These are phyloP conservation scores for Dasypolia templi DNA, from an alignment of 2,888 invertebrate genomes.

Conservation along the genomic window DNA sequence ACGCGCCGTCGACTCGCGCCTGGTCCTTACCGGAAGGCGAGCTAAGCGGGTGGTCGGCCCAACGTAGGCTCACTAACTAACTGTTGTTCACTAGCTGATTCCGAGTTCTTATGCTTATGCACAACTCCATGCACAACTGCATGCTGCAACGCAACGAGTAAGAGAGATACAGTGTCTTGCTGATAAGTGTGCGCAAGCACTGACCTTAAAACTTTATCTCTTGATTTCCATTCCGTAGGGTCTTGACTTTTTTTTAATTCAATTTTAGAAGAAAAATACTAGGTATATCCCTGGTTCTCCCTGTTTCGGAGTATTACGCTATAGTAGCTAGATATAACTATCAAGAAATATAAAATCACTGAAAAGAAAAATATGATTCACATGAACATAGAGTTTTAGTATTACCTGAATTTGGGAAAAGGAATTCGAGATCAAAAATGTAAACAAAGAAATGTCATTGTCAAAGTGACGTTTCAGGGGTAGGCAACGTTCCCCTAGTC, in stretches of 20 bases:
- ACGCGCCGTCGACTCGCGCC: too few species aligned
- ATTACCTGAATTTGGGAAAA: too few species aligned
- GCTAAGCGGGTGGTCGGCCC: not conserved
- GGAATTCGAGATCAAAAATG: too few species aligned
- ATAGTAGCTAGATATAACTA: constrained; percentile 2
- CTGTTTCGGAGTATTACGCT: not conserved
- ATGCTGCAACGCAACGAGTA: too few species aligned
- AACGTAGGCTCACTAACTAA: not conserved
- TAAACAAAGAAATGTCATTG: too few species aligned
- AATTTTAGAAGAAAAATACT: not conserved
- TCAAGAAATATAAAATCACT: constrained; percentile 11
- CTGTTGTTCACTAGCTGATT: not conserved
- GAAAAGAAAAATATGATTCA: constrained; percentile 7
- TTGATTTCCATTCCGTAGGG: not conserved
- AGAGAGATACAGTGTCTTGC: too few species aligned
- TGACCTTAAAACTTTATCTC: not conserved
- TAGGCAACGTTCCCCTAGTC: too few species aligned
- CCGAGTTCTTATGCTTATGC: not conserved
- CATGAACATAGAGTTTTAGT: not conserved
- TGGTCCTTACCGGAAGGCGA: too few species aligned
- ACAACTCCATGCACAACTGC: too few species aligned
- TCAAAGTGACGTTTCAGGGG: too few species aligned
- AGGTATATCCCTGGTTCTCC: not conserved
- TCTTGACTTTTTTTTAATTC: not conserved
- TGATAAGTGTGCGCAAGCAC: too few species aligned